Conservation (phyloP, 2,888 invertebrate genomes). For the Chironomus tentans region DNA sequence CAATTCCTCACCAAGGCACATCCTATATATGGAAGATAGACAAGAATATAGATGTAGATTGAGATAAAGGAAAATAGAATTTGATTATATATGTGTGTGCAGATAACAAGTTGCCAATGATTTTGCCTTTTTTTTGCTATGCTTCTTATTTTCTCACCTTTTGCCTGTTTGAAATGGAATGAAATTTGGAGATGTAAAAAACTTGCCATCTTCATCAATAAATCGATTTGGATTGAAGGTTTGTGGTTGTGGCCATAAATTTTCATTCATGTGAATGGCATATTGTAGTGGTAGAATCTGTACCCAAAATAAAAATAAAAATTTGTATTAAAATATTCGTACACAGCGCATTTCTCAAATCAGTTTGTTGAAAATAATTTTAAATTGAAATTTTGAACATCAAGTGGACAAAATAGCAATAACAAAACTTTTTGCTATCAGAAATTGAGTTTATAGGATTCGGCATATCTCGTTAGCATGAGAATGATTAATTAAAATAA, state of each 20-base stretch:
- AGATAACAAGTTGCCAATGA: background rate
- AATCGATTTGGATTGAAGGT: slow-evolving; percentile 61
- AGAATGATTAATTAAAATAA: background rate
- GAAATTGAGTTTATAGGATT: too few species aligned
- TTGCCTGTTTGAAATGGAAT: slow-evolving; percentile 77
- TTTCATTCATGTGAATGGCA: slow-evolving; percentile 67
- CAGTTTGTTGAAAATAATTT: too few species aligned
- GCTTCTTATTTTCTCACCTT: slow-evolving; percentile 25
- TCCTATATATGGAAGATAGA: slow-evolving; percentile 47
- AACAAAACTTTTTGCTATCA: too few species aligned
- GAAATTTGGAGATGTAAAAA: slow-evolving; percentile 57
- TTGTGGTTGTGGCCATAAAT: slow-evolving; percentile 58
- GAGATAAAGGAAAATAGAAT: background rate
- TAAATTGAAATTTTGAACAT: too few species aligned
- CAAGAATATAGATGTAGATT: background rate
- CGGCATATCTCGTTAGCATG: too few species aligned
- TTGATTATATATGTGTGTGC: background rate
- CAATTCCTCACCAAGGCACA: slow-evolving; percentile 78
- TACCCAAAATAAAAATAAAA: background rate
- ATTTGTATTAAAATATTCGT: background rate
- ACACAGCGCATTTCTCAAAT: background rate
- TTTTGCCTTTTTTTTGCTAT: background rate
- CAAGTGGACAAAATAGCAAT: too few species aligned
- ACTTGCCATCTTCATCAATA: slow-evolving; percentile 51
- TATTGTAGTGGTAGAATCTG: slow-evolving; percentile 66